Base-by-base conservation (phyloP, 2,797 vertebrate species). In the Anabas testudineus region DNA sequence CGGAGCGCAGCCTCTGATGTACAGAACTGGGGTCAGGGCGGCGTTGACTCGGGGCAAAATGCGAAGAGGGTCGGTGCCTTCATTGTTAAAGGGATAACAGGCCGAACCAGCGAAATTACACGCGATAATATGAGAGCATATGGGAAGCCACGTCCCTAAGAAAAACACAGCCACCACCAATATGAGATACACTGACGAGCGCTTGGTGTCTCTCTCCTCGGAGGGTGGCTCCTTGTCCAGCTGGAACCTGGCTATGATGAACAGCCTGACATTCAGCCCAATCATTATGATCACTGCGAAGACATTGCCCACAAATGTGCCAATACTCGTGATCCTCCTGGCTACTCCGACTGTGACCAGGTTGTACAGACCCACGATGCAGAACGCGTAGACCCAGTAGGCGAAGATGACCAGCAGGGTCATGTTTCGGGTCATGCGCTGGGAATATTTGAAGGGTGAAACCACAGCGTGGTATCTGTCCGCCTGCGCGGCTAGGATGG, bases 401-500 rank as follows among this genome's bases (percentile, higher is more conserved):
- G 21, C 14, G 2, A 58, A 5, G 51, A 95, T 91, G 30, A 95
- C 83, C 15, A 87, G 1, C 36, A 94, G 46, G n/a, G 93, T 95
- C 26, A 82, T 87, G 74, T 70, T 87, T 1, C 79, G 74, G 34
- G 86, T 94, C 90, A 95, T 93, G 57, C 90, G 90, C 45, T 84
- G 87, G 0, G 88, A 76, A 73, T 95, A 95, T 52, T 83, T 88
- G 26, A 94, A 91, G 14, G 94, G 95, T 0, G 90, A 78, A 0
- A 37, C 43, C 32, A 95, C 84, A 0, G 93, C 94, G 47, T 94
- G 93, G 82, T 94, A 95, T 34, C 94, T 78, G 80, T 95, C 93
- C 0, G 93, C 92, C 79, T 95, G 95, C 1, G 94, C 94, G 1
- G 92, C 94, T 62, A 95, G 67, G 52, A 94, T 91, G 51, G 93